Evolutionary conservation across 2,113 vertebrate species (phyloP).

Genomic region (Platysternon megacephalum): DNA sequence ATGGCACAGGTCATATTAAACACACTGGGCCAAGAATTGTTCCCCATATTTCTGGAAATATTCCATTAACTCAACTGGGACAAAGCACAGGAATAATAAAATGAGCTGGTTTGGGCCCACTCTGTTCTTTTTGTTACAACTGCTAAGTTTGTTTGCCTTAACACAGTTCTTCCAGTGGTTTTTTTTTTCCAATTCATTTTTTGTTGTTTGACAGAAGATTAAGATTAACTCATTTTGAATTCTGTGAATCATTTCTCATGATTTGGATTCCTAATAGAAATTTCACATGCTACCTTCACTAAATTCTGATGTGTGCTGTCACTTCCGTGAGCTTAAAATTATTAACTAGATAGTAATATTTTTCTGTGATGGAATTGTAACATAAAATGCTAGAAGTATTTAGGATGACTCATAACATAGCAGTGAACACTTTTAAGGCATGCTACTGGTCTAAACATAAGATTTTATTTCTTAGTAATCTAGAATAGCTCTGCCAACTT

Average conservation of each 20-base stretch:
- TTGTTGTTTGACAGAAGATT: neutral
- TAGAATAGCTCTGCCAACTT: neutral
- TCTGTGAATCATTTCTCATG: neutral
- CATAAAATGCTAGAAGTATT: neutral
- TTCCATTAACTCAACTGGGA: neutral
- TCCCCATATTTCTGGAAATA: neutral
- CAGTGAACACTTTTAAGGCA: neutral
- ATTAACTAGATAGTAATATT: neutral
- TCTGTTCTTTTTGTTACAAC: neutral
- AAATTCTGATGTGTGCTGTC: neutral
- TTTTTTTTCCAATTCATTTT: neutral
- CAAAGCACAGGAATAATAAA: neutral
- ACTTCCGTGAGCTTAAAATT: neutral
- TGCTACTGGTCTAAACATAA: rapidly evolving
- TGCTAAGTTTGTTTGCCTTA: neutral
- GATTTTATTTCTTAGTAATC: neutral
- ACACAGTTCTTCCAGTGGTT: neutral
- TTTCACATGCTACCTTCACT: neutral
- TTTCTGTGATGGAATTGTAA: neutral
- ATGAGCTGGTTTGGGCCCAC: neutral
- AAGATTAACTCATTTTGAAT: neutral
- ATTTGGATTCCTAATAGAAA: neutral
- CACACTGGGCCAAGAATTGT: neutral
- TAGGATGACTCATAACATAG: neutral
- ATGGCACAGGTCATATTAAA: neutral